A percentile compares a stretch with the other conserved stretches of the same genome.
Conservation (phyloP, 53 echinoderm and acorn worm species). For the Antedon mediterranea region DNA sequence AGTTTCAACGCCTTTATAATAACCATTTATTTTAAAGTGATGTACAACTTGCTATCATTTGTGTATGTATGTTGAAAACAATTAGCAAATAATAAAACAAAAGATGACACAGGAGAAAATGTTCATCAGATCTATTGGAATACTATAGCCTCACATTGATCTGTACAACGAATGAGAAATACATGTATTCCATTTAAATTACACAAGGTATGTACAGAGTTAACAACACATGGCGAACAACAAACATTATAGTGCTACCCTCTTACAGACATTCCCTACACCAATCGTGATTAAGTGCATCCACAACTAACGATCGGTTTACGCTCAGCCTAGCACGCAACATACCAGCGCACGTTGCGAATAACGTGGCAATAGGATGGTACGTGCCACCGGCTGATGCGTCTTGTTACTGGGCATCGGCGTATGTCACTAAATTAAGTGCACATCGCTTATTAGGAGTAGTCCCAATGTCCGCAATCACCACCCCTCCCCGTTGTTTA, state of each 20-base stretch:
- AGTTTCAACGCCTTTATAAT: too few species aligned
- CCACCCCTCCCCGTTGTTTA: neutral
- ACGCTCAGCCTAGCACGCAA: neutral
- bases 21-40: too few species aligned
- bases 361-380: neutral
- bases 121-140: neutral
- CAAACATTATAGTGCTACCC: neutral
- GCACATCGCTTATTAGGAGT: neutral
- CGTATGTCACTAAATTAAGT: neutral
- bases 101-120: neutral
- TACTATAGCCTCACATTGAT: neutral
- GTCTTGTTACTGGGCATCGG: neutral
- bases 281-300: neutral
- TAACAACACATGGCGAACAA: neutral
- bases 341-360: neutral
- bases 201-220: slow-evolving; percentile 1
- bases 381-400: neutral
- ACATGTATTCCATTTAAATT: neutral
- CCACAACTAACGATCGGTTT: neutral
- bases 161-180: neutral
- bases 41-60: too few species aligned
- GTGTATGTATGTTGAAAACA: too few species aligned
- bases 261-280: neutral
- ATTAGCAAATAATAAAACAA: neutral
- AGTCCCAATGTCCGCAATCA: neutral